Evolutionary conservation across 2,797 vertebrate species (phyloP), one percentile per base, ranked within the genome.

Genomic region (Epinephelus coioides): DNA sequence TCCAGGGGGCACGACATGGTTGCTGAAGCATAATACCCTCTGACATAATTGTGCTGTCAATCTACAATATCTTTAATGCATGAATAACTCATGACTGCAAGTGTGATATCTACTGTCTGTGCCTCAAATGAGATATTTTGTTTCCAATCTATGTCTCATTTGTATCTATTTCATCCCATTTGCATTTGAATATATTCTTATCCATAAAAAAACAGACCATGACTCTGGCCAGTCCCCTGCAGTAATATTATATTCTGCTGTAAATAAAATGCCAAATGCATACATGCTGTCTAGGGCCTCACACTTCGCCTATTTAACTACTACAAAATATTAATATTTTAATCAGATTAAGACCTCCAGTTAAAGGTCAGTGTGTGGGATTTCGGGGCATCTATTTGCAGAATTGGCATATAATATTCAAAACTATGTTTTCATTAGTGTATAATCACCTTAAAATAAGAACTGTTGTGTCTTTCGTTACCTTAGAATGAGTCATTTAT

Each of bases 11-110:
- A 83, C 9, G 73, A 50, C 86, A 81, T 51, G 73, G 74, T 30
- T 78, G 85, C 84, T 73, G 86, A 89, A 79, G 86, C 69, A 49
- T 79, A 74, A 88, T 79, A 81, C 81, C 72, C 82, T 86, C 84
- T 89, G 85, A 91, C 84, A 91, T 85, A 79, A 83, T 82, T 76
- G 78, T 75, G 57, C 86, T 83, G 85, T 91, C 86, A 93, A 82
- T 89, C 80, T 72, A 46, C 71, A 60, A 44, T 85, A 82, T 86
- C 76, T 81, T 64, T 82, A 85, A 90, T 84, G 81, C 83, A 88
- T 88, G 87, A 90, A 88, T 85, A 90, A 88, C 79, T 90, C 82
- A 84, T 75, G 84, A 83, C 76, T 76, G 68, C 77, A 59, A 79
- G 77, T 84, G 73, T 73, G 75, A 79, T 82, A 50, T 88, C 59